phyloP scores from a whole-genome alignment of 2,797 vertebrate species.

The Gymnoscopelus microlampas region DNA sequence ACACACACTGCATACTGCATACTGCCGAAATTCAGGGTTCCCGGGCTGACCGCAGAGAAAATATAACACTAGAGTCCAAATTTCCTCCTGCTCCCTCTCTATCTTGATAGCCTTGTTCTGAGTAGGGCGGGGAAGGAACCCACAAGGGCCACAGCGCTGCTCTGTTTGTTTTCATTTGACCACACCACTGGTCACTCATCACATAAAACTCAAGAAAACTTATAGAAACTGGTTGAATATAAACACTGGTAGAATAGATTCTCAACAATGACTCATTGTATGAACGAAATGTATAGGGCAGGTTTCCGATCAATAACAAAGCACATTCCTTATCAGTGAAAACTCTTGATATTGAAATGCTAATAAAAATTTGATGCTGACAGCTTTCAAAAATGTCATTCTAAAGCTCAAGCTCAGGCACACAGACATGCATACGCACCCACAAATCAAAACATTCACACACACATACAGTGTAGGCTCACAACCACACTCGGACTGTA shows the following conservation, averaged over 20 bases:
- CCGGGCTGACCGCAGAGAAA: conserved; percentile 9
- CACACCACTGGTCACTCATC: conserved; percentile 20
- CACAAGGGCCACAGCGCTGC: conserved; percentile 27
- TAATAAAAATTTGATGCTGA: neutral
- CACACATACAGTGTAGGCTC: no score
- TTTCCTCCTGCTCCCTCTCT: conserved; percentile 53
- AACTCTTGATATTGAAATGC: conserved; percentile 17
- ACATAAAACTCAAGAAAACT: conserved; percentile 29
- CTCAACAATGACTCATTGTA: conserved; percentile 9
- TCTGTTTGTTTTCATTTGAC: conserved; percentile 62
- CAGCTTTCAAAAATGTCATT: neutral
- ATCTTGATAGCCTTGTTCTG: conserved; percentile 73
- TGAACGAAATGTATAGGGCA: neutral
- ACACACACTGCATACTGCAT: neutral
- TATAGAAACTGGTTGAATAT: conserved; percentile 11
- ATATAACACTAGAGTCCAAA: conserved; percentile 39
- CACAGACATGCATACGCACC: neutral
- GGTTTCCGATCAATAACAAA: neutral
- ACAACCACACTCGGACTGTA: no score
- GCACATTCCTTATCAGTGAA: neutral
- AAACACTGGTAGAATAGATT: conserved; percentile 1
- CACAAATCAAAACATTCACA: neutral
- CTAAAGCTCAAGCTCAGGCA: neutral
- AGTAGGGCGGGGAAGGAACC: conserved; percentile 60
- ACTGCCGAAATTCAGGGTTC: conserved; percentile 49